phyloP scores from a whole-genome alignment of 2,888 invertebrate species.

The Spilosoma lubricipeda region DNA sequence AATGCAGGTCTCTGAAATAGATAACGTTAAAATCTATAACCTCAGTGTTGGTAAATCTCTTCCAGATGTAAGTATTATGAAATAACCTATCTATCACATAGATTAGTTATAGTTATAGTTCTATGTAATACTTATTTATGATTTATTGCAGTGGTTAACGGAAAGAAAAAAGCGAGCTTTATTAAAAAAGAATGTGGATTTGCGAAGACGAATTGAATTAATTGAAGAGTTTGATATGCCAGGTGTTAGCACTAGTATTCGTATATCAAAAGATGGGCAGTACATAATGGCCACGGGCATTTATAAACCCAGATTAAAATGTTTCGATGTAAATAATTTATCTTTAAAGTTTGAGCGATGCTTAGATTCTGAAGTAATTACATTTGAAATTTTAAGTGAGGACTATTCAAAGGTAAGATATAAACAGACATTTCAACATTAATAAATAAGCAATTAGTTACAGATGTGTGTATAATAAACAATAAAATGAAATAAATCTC shows the following conservation, averaged over 20 bases:
- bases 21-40: conserved; percentile 99
- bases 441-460: not conserved
- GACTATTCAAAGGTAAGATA: conserved; percentile 96
- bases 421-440: not conserved
- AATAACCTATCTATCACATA: conserved; percentile 7
- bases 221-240: conserved; percentile 99
- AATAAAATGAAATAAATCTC: too few relatives aligned
- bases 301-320: conserved; percentile 98
- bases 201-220: conserved; percentile 96
- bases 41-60: conserved; percentile 98
- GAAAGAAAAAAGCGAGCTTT: conserved; percentile 93
- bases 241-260: conserved; percentile 93
- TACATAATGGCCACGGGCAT: conserved; percentile 97
- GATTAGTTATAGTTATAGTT: not conserved
- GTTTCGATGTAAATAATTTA: conserved; percentile 98
- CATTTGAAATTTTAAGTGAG: conserved; percentile 96
- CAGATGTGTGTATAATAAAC: not conserved
- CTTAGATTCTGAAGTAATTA: conserved; percentile 98
- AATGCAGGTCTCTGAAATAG: conserved; percentile 97
- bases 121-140: conserved; percentile 14
- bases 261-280: conserved; percentile 95
- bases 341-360: conserved; percentile 99
- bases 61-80: conserved; percentile 92
- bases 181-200: conserved; percentile 95
- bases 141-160: conserved; percentile 90